Percentiles rank a stretch among this genome's conserved stretches.
Evolutionary conservation across 2,113 vertebrate species (phyloP).

Genomic region (Hemibagrus wyckioides): DNA sequence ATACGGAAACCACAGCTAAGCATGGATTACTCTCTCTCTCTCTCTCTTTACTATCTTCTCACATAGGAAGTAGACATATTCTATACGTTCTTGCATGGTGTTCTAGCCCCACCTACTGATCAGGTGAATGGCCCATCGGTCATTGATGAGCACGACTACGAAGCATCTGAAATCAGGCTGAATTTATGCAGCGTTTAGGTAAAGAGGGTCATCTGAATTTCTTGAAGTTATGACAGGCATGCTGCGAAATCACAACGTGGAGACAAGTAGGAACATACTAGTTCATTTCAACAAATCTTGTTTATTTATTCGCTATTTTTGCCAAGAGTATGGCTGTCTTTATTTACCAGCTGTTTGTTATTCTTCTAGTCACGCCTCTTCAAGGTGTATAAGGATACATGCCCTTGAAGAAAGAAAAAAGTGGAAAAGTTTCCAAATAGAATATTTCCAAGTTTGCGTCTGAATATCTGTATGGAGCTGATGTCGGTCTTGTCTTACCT

Average conservation of each 20-base stretch:
- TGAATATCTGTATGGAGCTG: background rate
- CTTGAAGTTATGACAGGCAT: background rate
- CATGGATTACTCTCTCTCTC: background rate
- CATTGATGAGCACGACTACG: background rate
- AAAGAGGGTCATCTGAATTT: background rate
- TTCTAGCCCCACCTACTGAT: slow-evolving; percentile 72
- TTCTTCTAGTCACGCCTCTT: background rate
- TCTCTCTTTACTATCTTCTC: background rate
- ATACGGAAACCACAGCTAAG: background rate
- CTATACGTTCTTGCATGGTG: slow-evolving; percentile 47
- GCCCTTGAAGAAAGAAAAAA: background rate
- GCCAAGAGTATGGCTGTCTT: background rate
- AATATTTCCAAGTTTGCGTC: background rate
- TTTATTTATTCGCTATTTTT: slow-evolving; percentile 12
- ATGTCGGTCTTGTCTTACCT: background rate
- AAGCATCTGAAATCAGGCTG: background rate
- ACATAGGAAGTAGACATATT: background rate
- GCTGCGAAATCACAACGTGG: background rate
- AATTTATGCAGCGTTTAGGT: background rate
- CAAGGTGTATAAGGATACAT: background rate
- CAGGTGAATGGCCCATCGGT: slow-evolving; percentile 29
- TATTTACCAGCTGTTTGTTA: slow-evolving; percentile 10
- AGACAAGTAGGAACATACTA: background rate
- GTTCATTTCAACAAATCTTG: background rate
- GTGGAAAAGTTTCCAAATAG: background rate